Evolutionary conservation across 2,797 vertebrate species (phyloP).

Genomic region (Lophura swinhoii): DNA sequence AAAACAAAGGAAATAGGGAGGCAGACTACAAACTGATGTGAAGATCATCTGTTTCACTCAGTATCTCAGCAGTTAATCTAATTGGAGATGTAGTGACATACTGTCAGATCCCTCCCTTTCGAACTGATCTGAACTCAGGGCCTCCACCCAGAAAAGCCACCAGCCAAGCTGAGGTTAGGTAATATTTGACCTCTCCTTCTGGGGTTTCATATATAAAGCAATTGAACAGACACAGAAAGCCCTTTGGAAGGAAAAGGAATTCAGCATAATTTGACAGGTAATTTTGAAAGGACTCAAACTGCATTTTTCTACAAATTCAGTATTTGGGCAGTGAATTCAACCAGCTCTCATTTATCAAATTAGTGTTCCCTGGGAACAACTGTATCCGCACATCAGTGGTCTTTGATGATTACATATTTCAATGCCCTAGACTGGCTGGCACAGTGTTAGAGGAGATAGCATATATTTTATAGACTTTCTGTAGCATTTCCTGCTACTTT

Average conservation of each 20-base stretch:
- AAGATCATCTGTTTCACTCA: neutral
- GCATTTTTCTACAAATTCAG: neutral
- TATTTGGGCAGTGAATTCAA: neutral
- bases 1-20: neutral
- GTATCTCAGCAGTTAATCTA: neutral
- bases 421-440: neutral
- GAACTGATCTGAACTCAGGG: neutral
- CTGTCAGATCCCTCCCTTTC: neutral
- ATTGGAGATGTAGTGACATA: neutral
- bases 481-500: neutral
- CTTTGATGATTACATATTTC: neutral
- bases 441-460: neutral
- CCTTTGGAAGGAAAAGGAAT: neutral
- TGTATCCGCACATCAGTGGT: neutral
- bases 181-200: neutral
- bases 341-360: neutral
- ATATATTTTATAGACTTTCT: neutral
- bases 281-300: neutral
- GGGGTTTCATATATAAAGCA: neutral
- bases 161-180: neutral
- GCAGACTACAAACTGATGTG: neutral
- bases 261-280: neutral
- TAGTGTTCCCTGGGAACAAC: neutral
- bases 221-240: neutral
- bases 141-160: constrained; percentile 25